Evolutionary conservation across 2,888 invertebrate species (phyloP).

Genomic region (Phengaris arion): DNA sequence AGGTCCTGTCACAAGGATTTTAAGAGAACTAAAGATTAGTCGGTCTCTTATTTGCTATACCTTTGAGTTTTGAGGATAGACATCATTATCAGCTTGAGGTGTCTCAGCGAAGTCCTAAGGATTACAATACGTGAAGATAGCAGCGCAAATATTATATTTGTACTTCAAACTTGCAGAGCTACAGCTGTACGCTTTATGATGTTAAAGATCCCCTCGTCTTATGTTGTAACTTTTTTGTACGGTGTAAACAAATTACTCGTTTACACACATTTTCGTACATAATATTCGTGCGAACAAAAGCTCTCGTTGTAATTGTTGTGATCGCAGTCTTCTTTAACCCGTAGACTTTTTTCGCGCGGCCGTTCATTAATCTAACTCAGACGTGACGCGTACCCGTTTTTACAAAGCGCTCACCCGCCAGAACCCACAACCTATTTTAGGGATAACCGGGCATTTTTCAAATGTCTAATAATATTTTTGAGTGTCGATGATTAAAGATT

Average conservation of each 20-base stretch:
- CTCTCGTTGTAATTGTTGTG: constrained; percentile 30
- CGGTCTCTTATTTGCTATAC: neutral
- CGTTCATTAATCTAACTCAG: constrained; percentile 32
- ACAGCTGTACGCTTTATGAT: constrained; percentile 4
- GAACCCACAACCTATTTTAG: constrained; percentile 31
- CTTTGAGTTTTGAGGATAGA: neutral
- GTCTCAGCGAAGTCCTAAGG: neutral
- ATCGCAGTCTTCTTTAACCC: constrained; percentile 30
- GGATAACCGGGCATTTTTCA: constrained; percentile 23
- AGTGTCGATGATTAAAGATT: neutral
- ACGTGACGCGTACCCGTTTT: constrained; percentile 31
- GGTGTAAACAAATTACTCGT: neutral
- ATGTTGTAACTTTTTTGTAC: constrained; percentile 2
- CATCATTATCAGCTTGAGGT: neutral
- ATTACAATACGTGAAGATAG: neutral
- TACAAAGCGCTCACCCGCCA: constrained; percentile 27
- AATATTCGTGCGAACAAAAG: constrained; percentile 24
- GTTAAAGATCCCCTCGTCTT: neutral
- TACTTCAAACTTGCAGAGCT: neutral
- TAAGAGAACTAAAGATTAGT: neutral
- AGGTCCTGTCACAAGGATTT: neutral
- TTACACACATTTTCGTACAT: constrained; percentile 3
- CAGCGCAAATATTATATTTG: neutral
- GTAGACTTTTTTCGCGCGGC: constrained; percentile 27
- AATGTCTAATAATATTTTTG: neutral